Evolutionary conservation across 2,888 invertebrate genomes (phyloP).

Genomic region (Chouioia cunea): DNA sequence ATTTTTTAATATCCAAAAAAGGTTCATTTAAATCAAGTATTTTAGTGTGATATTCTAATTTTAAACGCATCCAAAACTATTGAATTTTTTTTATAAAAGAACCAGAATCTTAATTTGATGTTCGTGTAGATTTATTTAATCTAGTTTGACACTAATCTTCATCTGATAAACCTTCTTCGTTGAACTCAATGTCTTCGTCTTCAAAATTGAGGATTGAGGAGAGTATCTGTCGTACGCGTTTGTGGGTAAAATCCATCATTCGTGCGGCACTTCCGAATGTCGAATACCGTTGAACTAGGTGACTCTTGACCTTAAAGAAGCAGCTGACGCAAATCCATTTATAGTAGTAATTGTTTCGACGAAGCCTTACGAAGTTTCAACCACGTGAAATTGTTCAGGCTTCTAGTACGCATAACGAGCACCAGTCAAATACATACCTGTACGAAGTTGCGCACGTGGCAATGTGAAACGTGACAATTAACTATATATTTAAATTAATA

Average conservation of each 20-base stretch:
- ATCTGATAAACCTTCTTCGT: conserved; percentile 51
- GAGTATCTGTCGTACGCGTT: conserved; percentile 60
- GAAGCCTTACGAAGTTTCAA: conserved; percentile 57
- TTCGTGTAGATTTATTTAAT: neutral
- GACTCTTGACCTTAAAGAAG: conserved; percentile 61
- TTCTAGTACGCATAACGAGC: conserved; percentile 48
- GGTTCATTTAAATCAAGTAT: too few species aligned
- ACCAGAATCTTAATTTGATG: too few species aligned
- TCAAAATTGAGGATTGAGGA: conserved; percentile 56
- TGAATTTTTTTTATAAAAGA: too few species aligned
- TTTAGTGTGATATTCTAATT: too few species aligned
- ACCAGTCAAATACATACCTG: conserved; percentile 26
- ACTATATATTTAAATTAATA: conserved; percentile 8
- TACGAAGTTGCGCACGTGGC: conserved; percentile 24
- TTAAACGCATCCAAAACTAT: too few species aligned
- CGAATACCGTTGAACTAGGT: conserved; percentile 53
- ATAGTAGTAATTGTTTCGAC: conserved; percentile 53
- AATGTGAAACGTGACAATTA: conserved; percentile 5
- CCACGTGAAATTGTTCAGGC: conserved; percentile 52
- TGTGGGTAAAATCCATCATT: conserved; percentile 63
- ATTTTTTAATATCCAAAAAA: too few species aligned
- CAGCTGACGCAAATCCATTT: conserved; percentile 57
- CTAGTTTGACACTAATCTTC: conserved; percentile 10
- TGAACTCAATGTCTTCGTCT: conserved; percentile 53
- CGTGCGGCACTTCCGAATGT: conserved; percentile 47